Evolutionary conservation across 2,797 vertebrate species (phyloP), one percentile per base, ranked within the genome.

Genomic region (Pangasius krempfi): DNA sequence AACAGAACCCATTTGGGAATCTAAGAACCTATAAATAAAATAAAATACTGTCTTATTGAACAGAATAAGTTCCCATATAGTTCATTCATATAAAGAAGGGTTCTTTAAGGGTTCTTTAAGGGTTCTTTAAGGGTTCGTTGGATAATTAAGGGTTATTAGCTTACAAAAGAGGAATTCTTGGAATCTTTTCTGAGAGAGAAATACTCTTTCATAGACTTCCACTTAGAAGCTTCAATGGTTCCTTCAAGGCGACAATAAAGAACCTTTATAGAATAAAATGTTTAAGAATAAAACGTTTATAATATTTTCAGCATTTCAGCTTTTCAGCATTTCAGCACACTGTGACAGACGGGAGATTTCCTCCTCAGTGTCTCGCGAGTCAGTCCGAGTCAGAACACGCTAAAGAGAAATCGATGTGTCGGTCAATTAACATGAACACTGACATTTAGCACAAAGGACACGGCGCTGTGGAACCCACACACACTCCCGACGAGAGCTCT

Each of bases 391-490:
- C 88, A 76, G 78, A 88, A 72, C 72, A 27, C 33, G 56, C 68
- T 91, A 88, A 88, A 87, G 33, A 90, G 73, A 90, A 90, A 93
- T 92, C 91, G 75, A 90, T 91, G 60, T 52, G 89, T 89, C 88
- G 66, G 90, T 90, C 89, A 88, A 89, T 92, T 92, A 91, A 88
- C 89, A 90, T 72, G 85, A 89, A 86, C 85, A 72, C 81, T 91
- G 91, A 79, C 91, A 91, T 92, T 92, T 91, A 91, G 68, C 64
- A 84, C 47, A 87, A 76, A 50, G 44, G 58, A 50, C 84, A 66
- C 73, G 50, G 84, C 37, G 84, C 64, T 89, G 25, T 79, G 82
- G 62, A 81, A 90, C 81, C 81, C 14, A 4, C 50, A 47, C 56
- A 30, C 25, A 2, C 56, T 30, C 85, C 33, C 37, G 1, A 0